Evolutionary conservation across 1,140 invertebrate species (phyloP).

Genomic region (Pseudomyrmex gracilis): DNA sequence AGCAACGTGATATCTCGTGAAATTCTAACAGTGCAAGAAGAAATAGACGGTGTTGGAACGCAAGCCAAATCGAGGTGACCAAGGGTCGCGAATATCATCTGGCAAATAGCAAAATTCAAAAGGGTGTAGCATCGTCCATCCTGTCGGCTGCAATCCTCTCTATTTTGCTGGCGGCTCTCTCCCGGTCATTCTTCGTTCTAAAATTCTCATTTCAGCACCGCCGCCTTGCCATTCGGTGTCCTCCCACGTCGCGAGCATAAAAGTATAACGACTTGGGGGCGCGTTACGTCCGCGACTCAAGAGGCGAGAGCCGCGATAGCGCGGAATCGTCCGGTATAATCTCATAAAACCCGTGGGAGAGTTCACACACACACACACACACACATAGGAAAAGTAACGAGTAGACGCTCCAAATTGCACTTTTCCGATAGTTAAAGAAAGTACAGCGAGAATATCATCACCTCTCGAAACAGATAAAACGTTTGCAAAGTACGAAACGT

Average conservation of each 20-base stretch:
- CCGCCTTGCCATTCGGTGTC: slow-evolving; percentile 59
- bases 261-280: slow-evolving; percentile 76
- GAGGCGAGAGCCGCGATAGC: slow-evolving; percentile 54
- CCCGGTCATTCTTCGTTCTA: slow-evolving; percentile 36
- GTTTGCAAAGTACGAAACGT: neutral
- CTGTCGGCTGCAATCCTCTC: neutral
- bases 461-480: slow-evolving; percentile 4
- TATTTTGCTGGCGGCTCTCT: slow-evolving; percentile 14
- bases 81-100: neutral
- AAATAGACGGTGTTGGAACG: slow-evolving; percentile 4
- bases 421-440: neutral
- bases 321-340: slow-evolving; percentile 55
- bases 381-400: too few relatives aligned
- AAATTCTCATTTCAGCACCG: slow-evolving; percentile 37
- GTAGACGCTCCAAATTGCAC: neutral
- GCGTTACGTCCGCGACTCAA: slow-evolving; percentile 32
- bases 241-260: slow-evolving; percentile 68
- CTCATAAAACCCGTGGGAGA: slow-evolving; percentile 60
- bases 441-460: neutral
- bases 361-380: slow-evolving; percentile 3
- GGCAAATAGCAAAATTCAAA: slow-evolving; percentile 11
- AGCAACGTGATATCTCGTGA: neutral
- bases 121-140: neutral
- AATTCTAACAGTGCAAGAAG: neutral
- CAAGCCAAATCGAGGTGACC: neutral